These are phyloP conservation scores for Halyomorpha halys DNA, from an alignment of 1,140 invertebrate genomes.

Conservation along the genomic window DNA sequence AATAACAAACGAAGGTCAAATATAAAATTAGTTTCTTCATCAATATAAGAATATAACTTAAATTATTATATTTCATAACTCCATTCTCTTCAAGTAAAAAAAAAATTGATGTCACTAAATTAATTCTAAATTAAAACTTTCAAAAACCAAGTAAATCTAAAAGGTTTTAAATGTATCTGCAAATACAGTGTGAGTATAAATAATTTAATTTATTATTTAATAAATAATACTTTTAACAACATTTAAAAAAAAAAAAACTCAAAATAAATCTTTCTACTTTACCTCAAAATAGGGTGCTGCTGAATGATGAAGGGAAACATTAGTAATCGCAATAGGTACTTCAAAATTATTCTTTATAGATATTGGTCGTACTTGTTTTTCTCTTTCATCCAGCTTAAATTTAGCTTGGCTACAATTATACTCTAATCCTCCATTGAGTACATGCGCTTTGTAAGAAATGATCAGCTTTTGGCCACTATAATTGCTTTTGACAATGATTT, in stretches of 20 bases:
- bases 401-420: constrained; percentile 44
- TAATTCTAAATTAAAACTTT: too few species aligned
- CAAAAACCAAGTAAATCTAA: too few species aligned
- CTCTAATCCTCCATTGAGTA: constrained; percentile 45
- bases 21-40: too few species aligned
- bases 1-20: too few species aligned
- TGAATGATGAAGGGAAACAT: constrained; percentile 51
- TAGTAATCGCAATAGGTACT: constrained; percentile 55
- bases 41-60: not conserved
- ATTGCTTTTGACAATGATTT: constrained; percentile 57
- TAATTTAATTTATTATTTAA: too few species aligned
- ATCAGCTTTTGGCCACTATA: constrained; percentile 46
- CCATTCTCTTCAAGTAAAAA: constrained; percentile 7
- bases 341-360: constrained; percentile 59
- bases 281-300: constrained; percentile 50
- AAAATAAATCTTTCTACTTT: constrained; percentile 15
- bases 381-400: constrained; percentile 43
- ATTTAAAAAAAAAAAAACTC: not conserved
- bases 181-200: too few species aligned
- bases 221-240: too few species aligned
- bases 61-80: not conserved
- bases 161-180: too few species aligned
- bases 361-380: constrained; percentile 41
- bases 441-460: constrained; percentile 46
- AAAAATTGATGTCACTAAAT: not conserved